Evolutionary conservation across 2,888 invertebrate species (phyloP).

Genomic region (Stenodera caucasica): DNA sequence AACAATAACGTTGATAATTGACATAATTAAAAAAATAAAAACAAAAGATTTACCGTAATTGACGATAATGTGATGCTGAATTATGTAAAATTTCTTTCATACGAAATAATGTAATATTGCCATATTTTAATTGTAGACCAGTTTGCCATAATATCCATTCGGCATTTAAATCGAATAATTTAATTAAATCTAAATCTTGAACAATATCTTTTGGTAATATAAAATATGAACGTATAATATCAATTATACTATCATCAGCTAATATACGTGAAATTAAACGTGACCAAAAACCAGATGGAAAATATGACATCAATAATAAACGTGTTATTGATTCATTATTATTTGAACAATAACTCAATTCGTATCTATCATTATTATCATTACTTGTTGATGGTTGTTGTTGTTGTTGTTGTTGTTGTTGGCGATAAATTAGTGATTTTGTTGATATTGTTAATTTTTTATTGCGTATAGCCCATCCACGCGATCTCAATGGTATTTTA

Average conservation of each 20-base stretch:
- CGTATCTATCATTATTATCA: constrained; percentile 36
- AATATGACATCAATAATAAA: constrained; percentile 91
- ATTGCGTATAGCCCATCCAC: constrained; percentile 67
- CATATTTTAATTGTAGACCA: constrained; percentile 84
- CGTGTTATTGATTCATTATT: constrained; percentile 68
- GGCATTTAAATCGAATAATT: constrained; percentile 69
- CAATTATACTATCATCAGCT: constrained; percentile 83
- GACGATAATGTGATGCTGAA: constrained; percentile 58
- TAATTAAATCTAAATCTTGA: constrained; percentile 63
- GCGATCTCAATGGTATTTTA: constrained; percentile 64
- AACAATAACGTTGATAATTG: too few relatives aligned
- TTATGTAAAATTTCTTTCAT: constrained; percentile 74
- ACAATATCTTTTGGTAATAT: constrained; percentile 71
- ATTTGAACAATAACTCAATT: constrained; percentile 55
- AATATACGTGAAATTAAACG: constrained; percentile 88
- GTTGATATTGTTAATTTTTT: constrained; percentile 62
- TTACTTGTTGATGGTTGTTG: constrained; percentile 43
- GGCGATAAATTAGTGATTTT: constrained; percentile 54
- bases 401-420: too few relatives aligned
- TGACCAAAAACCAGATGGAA: constrained; percentile 98
- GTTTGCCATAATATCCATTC: constrained; percentile 96
- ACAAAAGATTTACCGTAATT: constrained; percentile 47
- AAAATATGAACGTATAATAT: constrained; percentile 75
- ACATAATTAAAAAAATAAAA: too few relatives aligned
- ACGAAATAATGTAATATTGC: constrained; percentile 77